A percentile compares a stretch with the other conserved stretches of the same genome.
Conservation (phyloP, 2,113 vertebrate genomes). For the Reinhardtius hippoglossoides region DNA sequence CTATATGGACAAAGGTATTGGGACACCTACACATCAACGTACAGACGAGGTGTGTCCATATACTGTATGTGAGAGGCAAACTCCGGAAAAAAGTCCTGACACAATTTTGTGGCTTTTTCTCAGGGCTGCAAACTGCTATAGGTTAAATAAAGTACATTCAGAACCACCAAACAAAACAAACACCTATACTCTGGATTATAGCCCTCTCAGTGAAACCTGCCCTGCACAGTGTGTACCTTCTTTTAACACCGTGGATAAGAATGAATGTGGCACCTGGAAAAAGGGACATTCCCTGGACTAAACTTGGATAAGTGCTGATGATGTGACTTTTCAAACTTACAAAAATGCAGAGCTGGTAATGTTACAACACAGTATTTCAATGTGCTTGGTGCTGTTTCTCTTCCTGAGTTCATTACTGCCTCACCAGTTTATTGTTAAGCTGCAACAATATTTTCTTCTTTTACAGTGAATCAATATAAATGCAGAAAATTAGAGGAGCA, state of each 20-base stretch:
- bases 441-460: background rate
- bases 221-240: slow-evolving; percentile 7
- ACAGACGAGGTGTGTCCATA: too few relatives aligned
- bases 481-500: slow-evolving; percentile 9
- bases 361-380: slow-evolving; percentile 14
- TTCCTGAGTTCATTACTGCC: slow-evolving; percentile 17
- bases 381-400: slow-evolving; percentile 8
- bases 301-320: slow-evolving; percentile 59
- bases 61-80: too few relatives aligned
- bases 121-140: too few relatives aligned
- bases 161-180: slow-evolving; percentile 1
- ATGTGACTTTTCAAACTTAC: slow-evolving; percentile 33
- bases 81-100: background rate
- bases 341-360: slow-evolving; percentile 45
- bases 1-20: too few relatives aligned
- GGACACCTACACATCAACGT: too few relatives aligned
- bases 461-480: background rate
- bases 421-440: slow-evolving; percentile 7
- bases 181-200: background rate
- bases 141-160: background rate
- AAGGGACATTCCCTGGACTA: slow-evolving; percentile 47
- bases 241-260: slow-evolving; percentile 28
- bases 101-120: background rate
- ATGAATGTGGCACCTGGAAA: slow-evolving; percentile 55
- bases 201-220: background rate